Conservation (phyloP, 2,888 invertebrate species). For the Ligdia adustata region DNA sequence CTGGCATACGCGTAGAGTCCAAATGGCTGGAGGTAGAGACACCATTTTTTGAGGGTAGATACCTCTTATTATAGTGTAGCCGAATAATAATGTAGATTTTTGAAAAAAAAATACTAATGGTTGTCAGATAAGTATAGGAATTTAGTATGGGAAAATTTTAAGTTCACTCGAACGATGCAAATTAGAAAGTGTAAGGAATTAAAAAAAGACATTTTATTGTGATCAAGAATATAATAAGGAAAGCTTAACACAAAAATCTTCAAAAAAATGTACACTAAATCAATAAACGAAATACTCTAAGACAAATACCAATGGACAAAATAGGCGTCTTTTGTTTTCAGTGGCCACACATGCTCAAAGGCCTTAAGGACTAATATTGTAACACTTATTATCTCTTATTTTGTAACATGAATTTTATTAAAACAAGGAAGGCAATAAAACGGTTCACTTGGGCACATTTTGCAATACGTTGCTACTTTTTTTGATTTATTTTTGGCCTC, state of each 20-base stretch:
- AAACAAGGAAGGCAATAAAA: constrained; percentile 35
- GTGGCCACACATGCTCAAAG: not conserved
- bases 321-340: not conserved
- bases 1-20: constrained; percentile 3
- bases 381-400: not conserved
- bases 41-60: constrained; percentile 8
- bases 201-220: constrained; percentile 6
- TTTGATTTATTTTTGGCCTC: constrained; percentile 29
- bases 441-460: constrained; percentile 33
- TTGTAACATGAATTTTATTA: constrained; percentile 7
- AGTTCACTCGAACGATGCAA: not conserved
- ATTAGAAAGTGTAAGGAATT: constrained; percentile 7
- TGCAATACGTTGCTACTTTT: constrained; percentile 33
- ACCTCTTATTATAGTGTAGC: constrained; percentile 3
- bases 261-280: constrained; percentile 1
- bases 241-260: constrained; percentile 9
- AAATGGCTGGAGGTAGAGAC: constrained; percentile 8
- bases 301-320: not conserved
- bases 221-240: constrained; percentile 6
- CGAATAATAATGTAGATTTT: constrained; percentile 9
- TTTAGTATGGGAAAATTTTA: not conserved
- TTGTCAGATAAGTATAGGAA: not conserved
- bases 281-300: not conserved
- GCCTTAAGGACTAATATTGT: not conserved
- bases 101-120: constrained; percentile 2